These are phyloP conservation scores for Amblyopsis rosae DNA, from an alignment of 2,113 vertebrate genomes.

Conservation along the genomic window DNA sequence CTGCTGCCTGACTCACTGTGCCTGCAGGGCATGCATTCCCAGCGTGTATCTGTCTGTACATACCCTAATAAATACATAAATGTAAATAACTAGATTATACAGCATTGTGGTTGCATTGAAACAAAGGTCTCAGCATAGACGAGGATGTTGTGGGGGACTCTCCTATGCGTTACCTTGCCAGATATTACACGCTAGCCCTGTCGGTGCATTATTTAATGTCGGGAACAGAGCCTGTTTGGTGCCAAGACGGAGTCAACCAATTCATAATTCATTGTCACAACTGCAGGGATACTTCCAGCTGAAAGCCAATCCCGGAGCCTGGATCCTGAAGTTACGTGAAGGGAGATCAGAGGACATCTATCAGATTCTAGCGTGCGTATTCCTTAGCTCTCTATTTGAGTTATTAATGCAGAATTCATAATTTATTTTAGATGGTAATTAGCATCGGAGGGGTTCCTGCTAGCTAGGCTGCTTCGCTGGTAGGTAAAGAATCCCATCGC, in stretches of 20 bases:
- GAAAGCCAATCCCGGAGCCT: slow-evolving; percentile 96
- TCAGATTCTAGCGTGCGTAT: slow-evolving; percentile 87
- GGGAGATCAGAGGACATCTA: slow-evolving; percentile 94
- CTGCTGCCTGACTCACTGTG: too few species aligned
- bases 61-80: too few species aligned
- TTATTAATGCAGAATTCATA: not conserved
- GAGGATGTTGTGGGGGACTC: too few species aligned
- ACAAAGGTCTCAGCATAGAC: too few species aligned
- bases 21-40: too few species aligned
- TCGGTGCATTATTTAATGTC: not conserved
- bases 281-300: slow-evolving; percentile 96
- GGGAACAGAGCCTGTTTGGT: not conserved
- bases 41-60: too few species aligned
- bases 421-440: not conserved
- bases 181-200: not conserved
- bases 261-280: slow-evolving; percentile 16
- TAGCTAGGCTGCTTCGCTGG: slow-evolving; percentile 37
- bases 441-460: slow-evolving; percentile 46
- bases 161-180: too few species aligned
- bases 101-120: too few species aligned
- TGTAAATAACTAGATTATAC: too few species aligned
- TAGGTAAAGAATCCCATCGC: slow-evolving; percentile 58
- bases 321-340: slow-evolving; percentile 88
- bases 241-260: not conserved
- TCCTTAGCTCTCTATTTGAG: not conserved